Percentiles rank a stretch among this genome's conserved stretches.
Evolutionary conservation across 2,113 vertebrate genomes (phyloP).

Genomic region (Spheniscus mendiculus): DNA sequence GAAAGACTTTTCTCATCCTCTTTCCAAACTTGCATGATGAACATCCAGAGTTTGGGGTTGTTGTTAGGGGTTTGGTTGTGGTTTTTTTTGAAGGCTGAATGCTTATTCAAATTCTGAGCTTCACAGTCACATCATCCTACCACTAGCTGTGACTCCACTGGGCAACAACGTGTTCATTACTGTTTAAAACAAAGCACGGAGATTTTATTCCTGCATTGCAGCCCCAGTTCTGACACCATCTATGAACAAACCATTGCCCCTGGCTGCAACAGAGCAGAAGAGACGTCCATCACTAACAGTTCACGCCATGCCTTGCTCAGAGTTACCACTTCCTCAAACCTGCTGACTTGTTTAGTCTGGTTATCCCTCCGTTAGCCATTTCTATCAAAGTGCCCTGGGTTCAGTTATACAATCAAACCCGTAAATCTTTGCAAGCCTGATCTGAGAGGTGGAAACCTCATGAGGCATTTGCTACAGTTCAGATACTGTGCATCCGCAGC

Average conservation of each 20-base stretch:
- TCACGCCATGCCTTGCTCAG: not conserved
- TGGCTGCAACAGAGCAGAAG: not conserved
- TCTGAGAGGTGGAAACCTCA: not conserved
- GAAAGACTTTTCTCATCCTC: conserved; percentile 43
- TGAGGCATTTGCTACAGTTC: not conserved
- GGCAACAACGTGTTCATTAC: not conserved
- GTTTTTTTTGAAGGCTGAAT: not conserved
- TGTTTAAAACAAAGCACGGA: not conserved
- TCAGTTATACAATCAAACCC: not conserved
- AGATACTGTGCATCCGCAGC: not conserved
- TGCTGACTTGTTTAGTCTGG: not conserved
- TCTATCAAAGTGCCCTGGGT: not conserved
- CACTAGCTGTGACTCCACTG: not conserved
- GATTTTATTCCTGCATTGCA: not conserved
- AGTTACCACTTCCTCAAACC: conserved; percentile 36
- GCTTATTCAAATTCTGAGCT: not conserved
- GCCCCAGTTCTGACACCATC: not conserved
- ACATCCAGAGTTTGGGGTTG: not conserved
- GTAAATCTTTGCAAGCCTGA: not conserved
- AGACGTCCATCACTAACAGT: not conserved
- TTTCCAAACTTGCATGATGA: conserved; percentile 41
- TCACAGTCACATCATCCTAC: not conserved
- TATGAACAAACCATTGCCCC: not conserved
- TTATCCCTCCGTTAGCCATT: not conserved
- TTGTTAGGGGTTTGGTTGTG: not conserved